Conservation (phyloP, 2,888 invertebrate species). For the Smittia sp. region DNA sequence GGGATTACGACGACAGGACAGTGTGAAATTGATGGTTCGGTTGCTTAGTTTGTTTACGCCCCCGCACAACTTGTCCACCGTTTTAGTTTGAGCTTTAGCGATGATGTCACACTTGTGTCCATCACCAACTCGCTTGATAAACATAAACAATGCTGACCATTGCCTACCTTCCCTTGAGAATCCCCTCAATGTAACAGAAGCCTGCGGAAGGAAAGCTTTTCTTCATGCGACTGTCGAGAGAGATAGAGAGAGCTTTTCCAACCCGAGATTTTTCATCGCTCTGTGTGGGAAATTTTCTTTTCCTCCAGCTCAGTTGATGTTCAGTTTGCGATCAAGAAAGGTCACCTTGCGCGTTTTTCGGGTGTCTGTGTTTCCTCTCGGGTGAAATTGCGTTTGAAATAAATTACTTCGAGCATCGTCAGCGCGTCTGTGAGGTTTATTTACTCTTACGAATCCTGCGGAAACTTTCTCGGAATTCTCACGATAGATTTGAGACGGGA, state of each 20-base stretch:
- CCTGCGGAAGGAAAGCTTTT: not conserved
- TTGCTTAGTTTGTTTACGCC: too few relatives aligned
- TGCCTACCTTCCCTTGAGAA: too few relatives aligned
- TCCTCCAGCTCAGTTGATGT: conserved; percentile 39
- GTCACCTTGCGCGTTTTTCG: conserved; percentile 22
- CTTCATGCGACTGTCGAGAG: not conserved
- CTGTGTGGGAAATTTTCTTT: conserved; percentile 17
- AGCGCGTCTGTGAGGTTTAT: not conserved
- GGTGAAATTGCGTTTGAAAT: not conserved
- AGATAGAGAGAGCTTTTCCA: conserved; percentile 22
- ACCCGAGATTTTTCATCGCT: conserved; percentile 28
- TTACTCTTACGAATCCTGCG: not conserved
- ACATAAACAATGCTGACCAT: too few relatives aligned
- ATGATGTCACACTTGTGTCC: too few relatives aligned
- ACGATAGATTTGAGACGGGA: not conserved
- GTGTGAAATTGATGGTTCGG: too few relatives aligned
- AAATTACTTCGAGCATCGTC: not conserved
- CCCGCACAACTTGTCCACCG: too few relatives aligned
- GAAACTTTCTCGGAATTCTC: not conserved
- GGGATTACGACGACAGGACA: too few relatives aligned
- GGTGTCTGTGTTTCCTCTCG: not conserved
- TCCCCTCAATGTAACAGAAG: too few relatives aligned
- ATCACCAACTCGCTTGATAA: too few relatives aligned
- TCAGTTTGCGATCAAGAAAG: conserved; percentile 32
- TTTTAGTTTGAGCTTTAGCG: too few relatives aligned